phyloP scores from a whole-genome alignment of 2,888 invertebrate genomes.

The Eustalomyia histrio region DNA sequence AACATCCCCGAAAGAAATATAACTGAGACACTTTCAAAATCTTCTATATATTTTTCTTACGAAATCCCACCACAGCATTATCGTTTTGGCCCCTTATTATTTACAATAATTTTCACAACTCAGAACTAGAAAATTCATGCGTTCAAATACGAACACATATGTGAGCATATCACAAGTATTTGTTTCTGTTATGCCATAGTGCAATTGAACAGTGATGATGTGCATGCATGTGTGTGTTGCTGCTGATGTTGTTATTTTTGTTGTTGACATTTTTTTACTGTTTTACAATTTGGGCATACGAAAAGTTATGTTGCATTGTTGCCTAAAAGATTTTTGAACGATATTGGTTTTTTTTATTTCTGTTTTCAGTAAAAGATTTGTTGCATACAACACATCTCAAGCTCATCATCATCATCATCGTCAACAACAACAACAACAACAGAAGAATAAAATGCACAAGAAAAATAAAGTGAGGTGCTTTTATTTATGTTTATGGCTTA shows the following conservation, averaged over 20 bases:
- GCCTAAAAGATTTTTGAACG: neutral
- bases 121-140: neutral
- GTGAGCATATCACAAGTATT: neutral
- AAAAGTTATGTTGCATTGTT: conserved; percentile 27
- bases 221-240: neutral
- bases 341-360: conserved; percentile 1
- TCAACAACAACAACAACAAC: conserved; percentile 16
- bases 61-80: too few relatives aligned
- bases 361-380: conserved; percentile 15
- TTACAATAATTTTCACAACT: neutral
- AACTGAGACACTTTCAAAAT: too few relatives aligned
- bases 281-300: conserved; percentile 8
- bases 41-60: too few relatives aligned
- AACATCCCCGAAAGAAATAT: too few relatives aligned
- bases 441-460: neutral
- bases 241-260: neutral
- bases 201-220: neutral
- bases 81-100: neutral
- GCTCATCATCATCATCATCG: conserved; percentile 22
- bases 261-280: conserved; percentile 31
- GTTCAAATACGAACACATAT: neutral
- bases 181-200: neutral
- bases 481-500: conserved; percentile 77
- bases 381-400: conserved; percentile 10
- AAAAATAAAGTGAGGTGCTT: conserved; percentile 70